A percentile compares a stretch with the other conserved stretches of the same genome.
phyloP scores from a whole-genome alignment of 2,888 invertebrate genomes.

The Papilio elwesi region DNA sequence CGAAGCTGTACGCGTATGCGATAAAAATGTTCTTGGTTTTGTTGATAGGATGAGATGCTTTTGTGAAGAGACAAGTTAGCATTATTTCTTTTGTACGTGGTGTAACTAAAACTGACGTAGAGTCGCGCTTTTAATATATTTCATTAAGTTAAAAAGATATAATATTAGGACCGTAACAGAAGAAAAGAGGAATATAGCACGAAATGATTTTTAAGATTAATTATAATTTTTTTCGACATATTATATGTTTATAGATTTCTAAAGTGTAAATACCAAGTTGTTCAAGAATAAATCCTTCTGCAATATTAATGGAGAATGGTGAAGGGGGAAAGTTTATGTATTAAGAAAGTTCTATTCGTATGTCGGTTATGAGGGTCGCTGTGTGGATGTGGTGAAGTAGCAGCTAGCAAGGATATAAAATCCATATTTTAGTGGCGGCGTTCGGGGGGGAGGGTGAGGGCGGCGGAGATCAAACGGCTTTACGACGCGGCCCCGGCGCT shows the following conservation, averaged over 20 bases:
- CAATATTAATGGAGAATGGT: conserved; percentile 15
- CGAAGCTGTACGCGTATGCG: conserved; percentile 44
- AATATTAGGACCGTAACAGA: no score
- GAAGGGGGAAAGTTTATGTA: not conserved
- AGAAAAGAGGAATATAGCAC: no score
- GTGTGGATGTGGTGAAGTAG: conserved; percentile 77
- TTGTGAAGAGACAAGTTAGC: not conserved
- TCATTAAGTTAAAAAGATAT: no score
- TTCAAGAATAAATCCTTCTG: not conserved
- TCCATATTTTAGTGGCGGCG: conserved; percentile 79
- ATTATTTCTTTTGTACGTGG: not conserved
- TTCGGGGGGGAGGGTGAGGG: conserved; percentile 47
- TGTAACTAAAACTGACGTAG: not conserved
- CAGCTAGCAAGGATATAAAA: conserved; percentile 78
- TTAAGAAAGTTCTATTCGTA: no score
- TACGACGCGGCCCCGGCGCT: conserved; percentile 80
- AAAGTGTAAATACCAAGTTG: not conserved
- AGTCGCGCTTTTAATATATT: not conserved
- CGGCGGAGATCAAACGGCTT: conserved; percentile 80
- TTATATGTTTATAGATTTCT: no score
- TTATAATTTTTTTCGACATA: no score
- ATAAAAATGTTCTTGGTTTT: not conserved
- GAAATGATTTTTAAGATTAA: not conserved
- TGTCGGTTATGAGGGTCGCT: conserved; percentile 72
- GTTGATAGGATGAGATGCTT: conserved; percentile 1